Conservation (phyloP, 1,140 invertebrate species). For the Helicoverpa armigera region DNA sequence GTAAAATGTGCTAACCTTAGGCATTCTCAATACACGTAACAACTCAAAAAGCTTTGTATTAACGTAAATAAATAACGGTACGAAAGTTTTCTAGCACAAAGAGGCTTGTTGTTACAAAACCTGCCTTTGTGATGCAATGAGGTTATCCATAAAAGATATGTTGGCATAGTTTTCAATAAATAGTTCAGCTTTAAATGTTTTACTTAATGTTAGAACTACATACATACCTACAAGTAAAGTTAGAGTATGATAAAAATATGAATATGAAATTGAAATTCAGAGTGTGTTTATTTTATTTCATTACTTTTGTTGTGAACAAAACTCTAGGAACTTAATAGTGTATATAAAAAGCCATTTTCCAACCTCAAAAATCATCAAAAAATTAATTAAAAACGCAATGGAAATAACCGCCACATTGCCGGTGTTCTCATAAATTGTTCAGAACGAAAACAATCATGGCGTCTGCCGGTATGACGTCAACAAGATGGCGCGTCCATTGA, state of each 20-base stretch:
- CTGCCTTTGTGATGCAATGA: background rate
- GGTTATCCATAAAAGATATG: slow-evolving; percentile 4
- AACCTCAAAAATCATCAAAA: background rate
- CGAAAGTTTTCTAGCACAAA: slow-evolving; percentile 1
- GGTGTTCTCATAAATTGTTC: slow-evolving; percentile 52
- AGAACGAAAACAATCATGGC: slow-evolving; percentile 75
- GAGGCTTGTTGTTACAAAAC: background rate
- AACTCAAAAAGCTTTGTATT: background rate
- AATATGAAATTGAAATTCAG: too few relatives aligned
- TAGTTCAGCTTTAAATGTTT: background rate
- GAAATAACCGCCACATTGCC: slow-evolving; percentile 2
- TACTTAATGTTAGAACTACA: background rate
- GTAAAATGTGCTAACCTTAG: background rate
- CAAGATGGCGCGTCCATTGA: slow-evolving; percentile 83
- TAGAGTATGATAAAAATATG: too few relatives aligned
- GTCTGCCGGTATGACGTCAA: slow-evolving; percentile 78
- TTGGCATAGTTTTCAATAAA: background rate
- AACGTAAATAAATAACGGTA: background rate
- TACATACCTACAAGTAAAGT: background rate
- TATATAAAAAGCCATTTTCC: too few relatives aligned
- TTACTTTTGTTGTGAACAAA: too few relatives aligned
- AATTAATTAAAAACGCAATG: background rate
- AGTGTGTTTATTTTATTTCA: too few relatives aligned
- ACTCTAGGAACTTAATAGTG: too few relatives aligned
- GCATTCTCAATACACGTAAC: background rate